Evolutionary conservation across 2,113 vertebrate species (phyloP).

Genomic region (Podarcis muralis): DNA sequence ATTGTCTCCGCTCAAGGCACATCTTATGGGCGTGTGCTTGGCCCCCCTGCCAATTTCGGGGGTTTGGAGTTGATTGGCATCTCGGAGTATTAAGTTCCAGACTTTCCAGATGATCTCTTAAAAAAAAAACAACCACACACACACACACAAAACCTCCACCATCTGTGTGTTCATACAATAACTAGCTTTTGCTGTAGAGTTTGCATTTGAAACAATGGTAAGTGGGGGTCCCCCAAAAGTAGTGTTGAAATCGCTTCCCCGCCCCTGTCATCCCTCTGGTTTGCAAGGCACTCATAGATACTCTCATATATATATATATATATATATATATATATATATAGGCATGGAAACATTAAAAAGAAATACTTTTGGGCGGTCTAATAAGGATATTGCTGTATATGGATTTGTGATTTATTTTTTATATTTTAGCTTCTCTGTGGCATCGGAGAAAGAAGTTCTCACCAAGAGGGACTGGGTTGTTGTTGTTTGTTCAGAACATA

Average conservation of each 20-base stretch:
- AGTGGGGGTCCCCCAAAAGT: background rate
- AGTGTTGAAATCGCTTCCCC: background rate
- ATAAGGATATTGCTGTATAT: background rate
- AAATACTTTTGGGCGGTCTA: background rate
- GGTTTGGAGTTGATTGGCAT: background rate
- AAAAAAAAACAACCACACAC: too few relatives aligned
- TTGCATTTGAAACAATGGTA: background rate
- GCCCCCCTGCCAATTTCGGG: constrained; percentile 25
- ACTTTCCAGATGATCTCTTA: background rate
- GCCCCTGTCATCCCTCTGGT: background rate
- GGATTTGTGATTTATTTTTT: background rate
- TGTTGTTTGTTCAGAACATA: fast-evolving
- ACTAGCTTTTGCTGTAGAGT: background rate
- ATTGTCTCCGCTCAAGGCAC: constrained; percentile 72
- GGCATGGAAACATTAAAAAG: background rate
- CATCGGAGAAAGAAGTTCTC: background rate
- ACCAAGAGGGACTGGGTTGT: background rate
- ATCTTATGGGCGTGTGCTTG: constrained; percentile 74
- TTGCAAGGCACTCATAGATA: background rate
- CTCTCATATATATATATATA: too few relatives aligned
- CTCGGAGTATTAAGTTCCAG: background rate
- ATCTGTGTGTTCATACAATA: background rate
- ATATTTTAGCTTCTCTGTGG: background rate
- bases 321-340: too few relatives aligned
- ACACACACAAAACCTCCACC: too few relatives aligned